Percentiles rank a stretch among this genome's conserved stretches.
Evolutionary conservation across 2,888 invertebrate genomes (phyloP).

Genomic region (Rhyacophila evoluta): DNA sequence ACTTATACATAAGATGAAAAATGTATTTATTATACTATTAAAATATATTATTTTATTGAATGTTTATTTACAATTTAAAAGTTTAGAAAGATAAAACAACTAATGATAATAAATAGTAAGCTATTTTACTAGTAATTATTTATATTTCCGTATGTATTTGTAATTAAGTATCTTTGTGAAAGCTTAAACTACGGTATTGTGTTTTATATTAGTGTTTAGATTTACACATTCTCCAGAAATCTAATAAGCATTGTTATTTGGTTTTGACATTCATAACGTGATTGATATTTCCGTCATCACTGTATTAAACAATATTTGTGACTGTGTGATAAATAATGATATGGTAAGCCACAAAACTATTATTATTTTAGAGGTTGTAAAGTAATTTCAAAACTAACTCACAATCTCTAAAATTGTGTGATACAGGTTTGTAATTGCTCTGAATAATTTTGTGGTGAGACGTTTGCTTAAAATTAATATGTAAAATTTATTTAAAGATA

Average conservation of each 20-base stretch:
- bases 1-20: too few species aligned
- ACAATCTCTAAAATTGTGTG: too few species aligned
- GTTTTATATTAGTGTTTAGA: neutral
- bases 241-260: neutral
- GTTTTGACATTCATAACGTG: conserved; percentile 9
- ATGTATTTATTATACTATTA: too few species aligned
- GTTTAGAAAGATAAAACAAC: too few species aligned
- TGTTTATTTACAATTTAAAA: too few species aligned
- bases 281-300: conserved; percentile 17
- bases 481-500: too few species aligned
- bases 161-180: neutral
- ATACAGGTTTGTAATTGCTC: too few species aligned
- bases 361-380: neutral
- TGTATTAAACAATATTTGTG: neutral
- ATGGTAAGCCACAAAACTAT: neutral
- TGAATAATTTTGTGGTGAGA: too few species aligned
- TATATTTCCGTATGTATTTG: neutral
- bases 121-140: neutral
- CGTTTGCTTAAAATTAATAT: too few species aligned
- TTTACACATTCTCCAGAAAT: neutral
- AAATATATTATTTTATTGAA: too few species aligned
- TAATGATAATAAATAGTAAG: too few species aligned
- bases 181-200: neutral
- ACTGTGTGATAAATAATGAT: neutral
- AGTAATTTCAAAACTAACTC: neutral